Base-by-base conservation (phyloP, 2,797 vertebrate genomes). In the Neosilurus hyrtlii region DNA sequence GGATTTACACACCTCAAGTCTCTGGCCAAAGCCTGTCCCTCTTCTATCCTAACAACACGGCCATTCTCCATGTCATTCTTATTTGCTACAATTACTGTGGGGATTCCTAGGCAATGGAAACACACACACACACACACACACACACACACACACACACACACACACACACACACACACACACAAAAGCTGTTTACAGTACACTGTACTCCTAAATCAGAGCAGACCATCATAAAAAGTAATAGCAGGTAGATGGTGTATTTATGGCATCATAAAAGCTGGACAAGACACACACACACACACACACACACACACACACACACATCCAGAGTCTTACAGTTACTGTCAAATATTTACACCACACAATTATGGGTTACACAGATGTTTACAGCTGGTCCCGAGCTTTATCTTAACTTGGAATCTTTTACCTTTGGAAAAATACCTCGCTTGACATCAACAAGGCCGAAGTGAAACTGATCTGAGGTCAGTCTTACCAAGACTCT, bases 1-100 rank as follows among this genome's bases (percentile, higher is more conserved):
- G 11, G n/a, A 30, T 68, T 75, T 54, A 72, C 35, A 62, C 57
- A 78, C 94, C 93, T 92, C 68, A 94, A 90, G 54, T 94, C 91
- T 72, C 88, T 91, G 67, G 93, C 93, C 70, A 95, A 88, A 79
- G 82, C 88, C 86, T 92, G 91, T 81, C 94, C 93, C 84, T 94
- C 94, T 76, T 94, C 93, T 84, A 89, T 92, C 63, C 90, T 91
- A 82, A 94, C 93, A 73, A 90, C 90, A 57, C 94, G 89, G 30
- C 94, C 94, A 2, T 93, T 92, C 87, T 94, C 93, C 89, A 94
- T 84, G 87, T 95, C 94, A 1, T 89, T 88, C 81, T 94, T 95
- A 82, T 95, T 94, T 72, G 91, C 94, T 12, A 95, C 89, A n/a
- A 95, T 91, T 73, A 94, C 90, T 57, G 91, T 87, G 18, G 93